These are phyloP conservation scores for Grantiella picta DNA, from an alignment of 2,113 vertebrate genomes.

Conservation along the genomic window DNA sequence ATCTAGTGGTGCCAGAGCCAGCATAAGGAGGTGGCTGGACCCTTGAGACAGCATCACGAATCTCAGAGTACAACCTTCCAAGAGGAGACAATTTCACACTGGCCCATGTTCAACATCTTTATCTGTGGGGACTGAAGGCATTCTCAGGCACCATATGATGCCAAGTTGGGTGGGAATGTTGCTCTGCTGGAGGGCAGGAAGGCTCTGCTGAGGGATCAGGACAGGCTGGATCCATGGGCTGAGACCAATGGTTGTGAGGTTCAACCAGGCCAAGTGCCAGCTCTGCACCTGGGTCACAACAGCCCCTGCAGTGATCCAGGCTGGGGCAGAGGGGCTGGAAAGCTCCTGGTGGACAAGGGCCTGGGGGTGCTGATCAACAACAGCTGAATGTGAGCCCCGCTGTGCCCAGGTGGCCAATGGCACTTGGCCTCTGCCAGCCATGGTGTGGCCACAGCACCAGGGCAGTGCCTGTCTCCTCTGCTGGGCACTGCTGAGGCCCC, in stretches of 20 bases:
- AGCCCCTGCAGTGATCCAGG: background rate
- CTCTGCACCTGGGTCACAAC: background rate
- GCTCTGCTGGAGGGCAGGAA: background rate
- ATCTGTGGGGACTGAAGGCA: background rate
- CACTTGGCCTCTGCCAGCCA: background rate
- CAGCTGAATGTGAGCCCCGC: background rate
- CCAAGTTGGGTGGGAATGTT: background rate
- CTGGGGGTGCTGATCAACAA: background rate
- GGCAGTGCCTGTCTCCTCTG: background rate
- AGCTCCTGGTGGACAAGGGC: background rate
- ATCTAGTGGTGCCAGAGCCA: background rate
- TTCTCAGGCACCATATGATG: background rate
- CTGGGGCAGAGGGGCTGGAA: background rate
- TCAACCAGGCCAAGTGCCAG: rapidly evolving
- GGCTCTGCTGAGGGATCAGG: background rate
- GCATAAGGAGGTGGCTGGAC: rapidly evolving
- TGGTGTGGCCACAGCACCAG: background rate
- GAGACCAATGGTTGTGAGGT: background rate
- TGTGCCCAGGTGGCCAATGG: background rate
- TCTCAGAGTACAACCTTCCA: background rate
- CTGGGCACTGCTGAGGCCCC: background rate
- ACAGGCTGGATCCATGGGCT: background rate
- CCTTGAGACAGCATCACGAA: background rate
- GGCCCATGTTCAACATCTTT: background rate
- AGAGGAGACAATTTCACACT: background rate